Conservation (phyloP, 2,888 invertebrate genomes). For the Drosophila nigricruria region DNA sequence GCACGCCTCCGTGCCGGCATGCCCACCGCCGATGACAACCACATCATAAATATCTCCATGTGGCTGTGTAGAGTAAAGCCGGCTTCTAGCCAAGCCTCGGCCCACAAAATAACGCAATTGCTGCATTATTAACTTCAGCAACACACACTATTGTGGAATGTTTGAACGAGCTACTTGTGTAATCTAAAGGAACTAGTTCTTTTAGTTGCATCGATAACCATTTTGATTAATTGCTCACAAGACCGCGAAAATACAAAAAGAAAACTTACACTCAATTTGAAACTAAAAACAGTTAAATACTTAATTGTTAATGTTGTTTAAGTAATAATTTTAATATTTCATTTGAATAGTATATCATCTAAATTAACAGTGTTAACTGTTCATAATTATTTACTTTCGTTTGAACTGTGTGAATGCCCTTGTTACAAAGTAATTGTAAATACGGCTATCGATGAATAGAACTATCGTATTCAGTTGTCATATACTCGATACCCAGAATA, state of each 20-base stretch:
- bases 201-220: neutral
- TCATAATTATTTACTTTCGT: neutral
- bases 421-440: neutral
- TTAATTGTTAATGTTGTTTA: neutral
- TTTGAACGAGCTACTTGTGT: slow-evolving; percentile 1
- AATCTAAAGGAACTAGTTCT: slow-evolving; percentile 16
- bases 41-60: slow-evolving; percentile 87
- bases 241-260: neutral
- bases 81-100: slow-evolving; percentile 26
- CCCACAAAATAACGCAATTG: slow-evolving; percentile 45
- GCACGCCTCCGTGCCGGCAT: slow-evolving; percentile 95
- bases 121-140: slow-evolving; percentile 43
- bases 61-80: slow-evolving; percentile 6
- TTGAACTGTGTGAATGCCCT: neutral
- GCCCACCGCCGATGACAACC: slow-evolving; percentile 95
- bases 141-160: slow-evolving; percentile 5
- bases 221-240: too few species aligned
- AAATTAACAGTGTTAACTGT: neutral
- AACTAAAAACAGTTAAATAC: neutral
- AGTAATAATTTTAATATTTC: neutral
- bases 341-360: neutral
- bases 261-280: neutral
- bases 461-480: slow-evolving; percentile 1
- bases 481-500: slow-evolving; percentile 36
- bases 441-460: slow-evolving; percentile 2